phyloP scores from a whole-genome alignment of 2,888 invertebrate species.

The Herminia tarsipennalis region DNA sequence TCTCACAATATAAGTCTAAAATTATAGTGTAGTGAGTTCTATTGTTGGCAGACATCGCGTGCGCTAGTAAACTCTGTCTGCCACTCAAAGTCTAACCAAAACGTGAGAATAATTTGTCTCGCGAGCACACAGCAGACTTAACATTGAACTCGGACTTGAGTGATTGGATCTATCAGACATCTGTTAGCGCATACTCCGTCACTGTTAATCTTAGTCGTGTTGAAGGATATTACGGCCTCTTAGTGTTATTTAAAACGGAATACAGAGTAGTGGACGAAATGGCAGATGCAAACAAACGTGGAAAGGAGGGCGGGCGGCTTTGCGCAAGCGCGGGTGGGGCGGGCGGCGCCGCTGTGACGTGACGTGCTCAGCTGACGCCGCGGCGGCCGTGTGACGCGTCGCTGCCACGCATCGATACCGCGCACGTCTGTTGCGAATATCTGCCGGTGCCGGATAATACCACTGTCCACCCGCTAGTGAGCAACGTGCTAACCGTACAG shows the following conservation, averaged over 20 bases:
- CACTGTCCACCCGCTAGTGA: conserved; percentile 51
- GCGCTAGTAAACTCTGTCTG: conserved; percentile 40
- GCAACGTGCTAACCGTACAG: conserved; percentile 44
- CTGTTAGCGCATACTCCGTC: conserved; percentile 19
- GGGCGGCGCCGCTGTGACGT: conserved; percentile 71
- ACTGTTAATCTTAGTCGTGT: conserved; percentile 15
- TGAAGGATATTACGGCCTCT: conserved; percentile 20
- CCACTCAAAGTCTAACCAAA: conserved; percentile 23
- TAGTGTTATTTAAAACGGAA: conserved; percentile 25
- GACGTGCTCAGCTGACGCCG: conserved; percentile 75
- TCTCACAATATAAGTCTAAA: conserved; percentile 38
- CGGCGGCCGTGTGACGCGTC: conserved; percentile 68
- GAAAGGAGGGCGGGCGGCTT: conserved; percentile 54
- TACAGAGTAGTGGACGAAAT: conserved; percentile 32
- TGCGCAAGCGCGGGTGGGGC: conserved; percentile 72
- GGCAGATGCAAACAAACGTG: conserved; percentile 32
- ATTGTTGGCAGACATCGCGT: conserved; percentile 38
- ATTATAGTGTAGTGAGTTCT: conserved; percentile 31
- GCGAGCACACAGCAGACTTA: conserved; percentile 28
- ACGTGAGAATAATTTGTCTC: conserved; percentile 29
- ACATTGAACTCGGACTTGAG: conserved; percentile 33
- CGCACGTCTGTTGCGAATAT: conserved; percentile 56
- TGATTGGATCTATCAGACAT: conserved; percentile 27
- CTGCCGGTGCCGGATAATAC: conserved; percentile 53
- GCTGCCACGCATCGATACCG: conserved; percentile 64